These are phyloP conservation scores for Psophia crepitans DNA, from an alignment of 2,113 vertebrate genomes.

Conservation along the genomic window DNA sequence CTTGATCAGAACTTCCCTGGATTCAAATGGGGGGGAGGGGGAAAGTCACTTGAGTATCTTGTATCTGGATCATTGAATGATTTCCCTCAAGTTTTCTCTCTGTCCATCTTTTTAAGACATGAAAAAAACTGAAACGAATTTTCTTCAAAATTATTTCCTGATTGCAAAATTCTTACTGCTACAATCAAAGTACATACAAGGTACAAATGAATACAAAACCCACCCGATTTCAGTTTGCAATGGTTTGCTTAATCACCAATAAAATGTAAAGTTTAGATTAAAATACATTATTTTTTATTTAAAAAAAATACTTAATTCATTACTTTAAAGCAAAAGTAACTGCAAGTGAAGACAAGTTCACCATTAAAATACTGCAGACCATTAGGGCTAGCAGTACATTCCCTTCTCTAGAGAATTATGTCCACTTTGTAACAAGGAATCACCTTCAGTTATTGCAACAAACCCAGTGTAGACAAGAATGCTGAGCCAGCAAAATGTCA, in stretches of 20 bases:
- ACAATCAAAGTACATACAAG: not conserved
- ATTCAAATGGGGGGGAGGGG: not conserved
- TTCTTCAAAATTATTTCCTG: not conserved
- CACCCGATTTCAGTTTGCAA: not conserved
- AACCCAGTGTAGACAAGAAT: not conserved
- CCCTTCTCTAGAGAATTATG: constrained; percentile 2
- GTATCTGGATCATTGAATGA: not conserved
- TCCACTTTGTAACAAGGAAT: not conserved
- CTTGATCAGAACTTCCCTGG: not conserved
- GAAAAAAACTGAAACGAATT: not conserved
- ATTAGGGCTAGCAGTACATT: constrained; percentile 11
- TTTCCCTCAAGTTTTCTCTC: not conserved
- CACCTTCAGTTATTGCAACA: constrained; percentile 17
- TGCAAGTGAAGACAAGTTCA: constrained; percentile 47
- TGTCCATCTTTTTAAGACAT: not conserved
- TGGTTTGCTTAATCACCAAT: constrained; percentile 20
- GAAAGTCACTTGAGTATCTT: not conserved
- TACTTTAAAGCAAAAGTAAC: constrained; percentile 32
- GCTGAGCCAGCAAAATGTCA: constrained; percentile 2
- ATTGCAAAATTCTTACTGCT: not conserved
- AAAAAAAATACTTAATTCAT: constrained; percentile 14
- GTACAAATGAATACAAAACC: not conserved
- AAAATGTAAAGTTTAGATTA: constrained; percentile 17
- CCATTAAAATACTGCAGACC: constrained; percentile 39
- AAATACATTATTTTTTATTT: not conserved